Evolutionary conservation across 2,113 vertebrate genomes (phyloP).

Genomic region (Fulica atra): DNA sequence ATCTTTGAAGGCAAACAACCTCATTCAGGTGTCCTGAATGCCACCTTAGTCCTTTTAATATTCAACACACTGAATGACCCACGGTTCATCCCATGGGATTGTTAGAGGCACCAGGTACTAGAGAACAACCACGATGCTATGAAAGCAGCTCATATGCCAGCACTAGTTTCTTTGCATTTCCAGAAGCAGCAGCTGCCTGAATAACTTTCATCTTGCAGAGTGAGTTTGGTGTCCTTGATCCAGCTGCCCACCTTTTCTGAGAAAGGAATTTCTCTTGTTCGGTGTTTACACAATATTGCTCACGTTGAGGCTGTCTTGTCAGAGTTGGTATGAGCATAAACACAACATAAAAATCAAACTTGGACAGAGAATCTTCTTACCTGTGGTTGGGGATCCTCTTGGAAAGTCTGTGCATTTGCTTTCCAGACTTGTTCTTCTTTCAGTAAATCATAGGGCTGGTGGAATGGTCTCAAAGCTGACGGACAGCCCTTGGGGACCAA

Average conservation of each 20-base stretch:
- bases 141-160: rapidly evolving
- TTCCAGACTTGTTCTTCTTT: background rate
- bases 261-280: background rate
- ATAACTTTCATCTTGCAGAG: background rate
- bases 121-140: rapidly evolving
- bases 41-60: background rate
- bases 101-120: background rate
- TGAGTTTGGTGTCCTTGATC: background rate
- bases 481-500: background rate
- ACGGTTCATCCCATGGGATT: background rate
- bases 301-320: rapidly evolving
- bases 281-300: background rate
- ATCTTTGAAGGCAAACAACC: background rate
- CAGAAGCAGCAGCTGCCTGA: background rate
- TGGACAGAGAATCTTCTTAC: background rate
- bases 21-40: background rate
- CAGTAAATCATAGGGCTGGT: background rate
- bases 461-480: background rate
- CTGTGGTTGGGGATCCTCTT: rapidly evolving
- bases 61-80: rapidly evolving
- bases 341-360: background rate
- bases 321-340: rapidly evolving
- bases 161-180: background rate
- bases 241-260: background rate
- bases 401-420: background rate